phyloP scores from a whole-genome alignment of 2,113 vertebrate genomes.

The Taxidea taxus region DNA sequence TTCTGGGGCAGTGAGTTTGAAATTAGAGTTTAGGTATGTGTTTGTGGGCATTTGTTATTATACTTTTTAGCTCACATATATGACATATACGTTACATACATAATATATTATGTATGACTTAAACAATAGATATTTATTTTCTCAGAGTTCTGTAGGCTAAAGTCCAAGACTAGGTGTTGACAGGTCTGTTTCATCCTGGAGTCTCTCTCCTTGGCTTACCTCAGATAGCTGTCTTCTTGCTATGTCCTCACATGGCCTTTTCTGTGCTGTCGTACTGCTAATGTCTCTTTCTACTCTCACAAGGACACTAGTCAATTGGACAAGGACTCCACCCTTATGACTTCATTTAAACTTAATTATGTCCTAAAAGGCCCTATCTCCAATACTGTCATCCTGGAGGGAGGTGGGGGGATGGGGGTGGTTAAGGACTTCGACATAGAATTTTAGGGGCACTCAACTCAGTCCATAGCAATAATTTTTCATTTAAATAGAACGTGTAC shows the following conservation, averaged over 20 bases:
- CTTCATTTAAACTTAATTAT: background rate
- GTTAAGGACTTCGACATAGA: background rate
- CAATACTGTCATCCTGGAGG: background rate
- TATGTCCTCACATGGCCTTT: background rate
- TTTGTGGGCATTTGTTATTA: background rate
- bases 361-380: background rate
- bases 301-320: background rate
- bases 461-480: background rate
- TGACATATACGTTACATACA: background rate
- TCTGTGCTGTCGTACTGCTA: background rate
- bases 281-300: background rate
- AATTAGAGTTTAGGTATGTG: background rate
- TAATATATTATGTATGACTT: no score
- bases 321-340: background rate
- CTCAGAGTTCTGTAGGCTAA: background rate
- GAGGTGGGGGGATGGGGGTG: rapidly evolving
- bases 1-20: background rate
- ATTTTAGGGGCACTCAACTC: background rate
- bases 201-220: background rate
- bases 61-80: background rate
- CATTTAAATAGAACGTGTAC: background rate
- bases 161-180: background rate
- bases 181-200: background rate
- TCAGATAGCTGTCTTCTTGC: background rate
- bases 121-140: background rate